phyloP scores from a whole-genome alignment of 1,140 invertebrate genomes.

The Thaumetopoea pityocampa region DNA sequence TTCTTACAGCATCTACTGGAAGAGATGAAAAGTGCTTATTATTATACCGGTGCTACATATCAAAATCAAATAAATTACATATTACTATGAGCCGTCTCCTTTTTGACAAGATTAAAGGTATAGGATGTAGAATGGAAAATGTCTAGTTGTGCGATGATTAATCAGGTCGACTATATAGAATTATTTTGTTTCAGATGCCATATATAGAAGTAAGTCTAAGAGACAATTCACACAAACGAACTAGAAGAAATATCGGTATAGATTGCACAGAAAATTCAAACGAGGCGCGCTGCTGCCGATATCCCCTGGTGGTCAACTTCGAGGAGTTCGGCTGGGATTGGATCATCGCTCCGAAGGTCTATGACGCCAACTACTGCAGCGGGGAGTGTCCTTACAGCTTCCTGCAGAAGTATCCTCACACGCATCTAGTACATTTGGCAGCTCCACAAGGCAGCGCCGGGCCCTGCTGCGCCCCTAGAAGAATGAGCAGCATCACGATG shows the following conservation, averaged over 20 bases:
- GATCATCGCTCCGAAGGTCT: conserved; percentile 97
- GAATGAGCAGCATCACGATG: conserved; percentile 93
- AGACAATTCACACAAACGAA: conserved; percentile 78
- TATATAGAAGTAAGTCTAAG: conserved; percentile 87
- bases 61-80: too few species aligned
- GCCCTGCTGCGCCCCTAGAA: conserved; percentile 93
- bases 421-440: conserved; percentile 91
- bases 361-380: conserved; percentile 97
- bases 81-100: too few species aligned
- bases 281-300: conserved; percentile 91
- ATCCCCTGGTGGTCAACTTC: conserved; percentile 96
- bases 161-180: too few species aligned
- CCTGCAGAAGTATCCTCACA: conserved; percentile 93
- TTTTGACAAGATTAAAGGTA: too few species aligned
- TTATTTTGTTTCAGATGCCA: conserved; percentile 81
- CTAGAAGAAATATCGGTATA: conserved; percentile 85
- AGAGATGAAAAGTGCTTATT: too few species aligned
- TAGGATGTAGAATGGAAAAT: too few species aligned
- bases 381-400: conserved; percentile 95
- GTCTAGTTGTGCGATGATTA: too few species aligned
- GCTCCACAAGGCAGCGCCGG: conserved; percentile 82
- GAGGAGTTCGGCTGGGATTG: conserved; percentile 98
- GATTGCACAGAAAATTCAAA: conserved; percentile 86
- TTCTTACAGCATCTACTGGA: too few species aligned
- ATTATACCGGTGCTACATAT: too few species aligned